These are phyloP conservation scores for Pogonomyrmex barbatus DNA, from an alignment of 1,140 invertebrate species.

Conservation along the genomic window DNA sequence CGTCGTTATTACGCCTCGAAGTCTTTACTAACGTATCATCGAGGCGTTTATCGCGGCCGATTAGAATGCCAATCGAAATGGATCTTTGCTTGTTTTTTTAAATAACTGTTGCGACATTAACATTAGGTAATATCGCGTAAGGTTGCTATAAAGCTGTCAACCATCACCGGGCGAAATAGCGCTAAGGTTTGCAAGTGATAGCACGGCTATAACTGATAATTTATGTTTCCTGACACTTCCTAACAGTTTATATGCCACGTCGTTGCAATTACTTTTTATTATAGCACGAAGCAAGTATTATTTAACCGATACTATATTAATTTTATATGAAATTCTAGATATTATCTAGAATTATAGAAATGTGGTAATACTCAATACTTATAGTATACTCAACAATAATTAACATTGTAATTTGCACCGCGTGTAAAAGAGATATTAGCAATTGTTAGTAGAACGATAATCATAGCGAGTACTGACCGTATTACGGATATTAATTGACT, in stretches of 20 bases:
- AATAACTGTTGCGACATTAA: constrained; percentile 25
- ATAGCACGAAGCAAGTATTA: constrained; percentile 5
- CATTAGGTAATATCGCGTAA: background rate
- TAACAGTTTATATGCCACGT: constrained; percentile 1
- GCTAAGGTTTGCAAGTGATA: background rate
- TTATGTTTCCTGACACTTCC: background rate
- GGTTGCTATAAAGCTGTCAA: background rate
- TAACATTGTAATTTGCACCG: constrained; percentile 29
- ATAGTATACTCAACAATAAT: constrained; percentile 3
- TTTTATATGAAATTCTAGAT: background rate
- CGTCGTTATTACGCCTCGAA: constrained; percentile 32
- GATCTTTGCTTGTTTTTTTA: background rate
- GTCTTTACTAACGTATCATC: background rate
- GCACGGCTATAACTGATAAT: background rate
- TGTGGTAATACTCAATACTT: background rate
- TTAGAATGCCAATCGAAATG: background rate
- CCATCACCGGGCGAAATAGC: background rate
- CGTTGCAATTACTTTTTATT: background rate
- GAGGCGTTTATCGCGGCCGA: background rate
- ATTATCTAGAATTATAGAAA: constrained; percentile 11
- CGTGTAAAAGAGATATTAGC: constrained; percentile 42
- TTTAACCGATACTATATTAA: background rate
- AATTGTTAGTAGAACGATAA: constrained; percentile 63
- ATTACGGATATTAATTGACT: background rate
- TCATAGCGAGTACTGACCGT: constrained; percentile 34